phyloP scores from a whole-genome alignment of 2,113 vertebrate genomes.

The Diphyllodes magnificus region DNA sequence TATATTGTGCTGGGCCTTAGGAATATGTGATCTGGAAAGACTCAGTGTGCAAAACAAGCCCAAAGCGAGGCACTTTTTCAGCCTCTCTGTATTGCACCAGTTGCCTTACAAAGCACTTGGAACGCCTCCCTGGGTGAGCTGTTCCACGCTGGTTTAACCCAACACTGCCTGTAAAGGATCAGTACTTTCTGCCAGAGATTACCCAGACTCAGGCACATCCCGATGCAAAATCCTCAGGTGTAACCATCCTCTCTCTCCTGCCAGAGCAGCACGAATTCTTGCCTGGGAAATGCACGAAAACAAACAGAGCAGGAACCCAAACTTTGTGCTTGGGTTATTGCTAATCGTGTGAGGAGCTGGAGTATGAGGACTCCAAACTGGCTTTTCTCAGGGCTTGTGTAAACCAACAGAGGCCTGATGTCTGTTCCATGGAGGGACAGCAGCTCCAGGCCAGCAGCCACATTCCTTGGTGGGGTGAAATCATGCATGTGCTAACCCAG shows the following conservation, averaged over 20 bases:
- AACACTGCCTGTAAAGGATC: not conserved
- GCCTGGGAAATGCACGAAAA: not conserved
- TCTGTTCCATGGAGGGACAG: not conserved
- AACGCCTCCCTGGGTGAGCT: not conserved
- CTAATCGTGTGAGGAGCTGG: not conserved
- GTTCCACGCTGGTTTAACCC: not conserved
- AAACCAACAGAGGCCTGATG: not conserved
- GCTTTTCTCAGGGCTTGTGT: not conserved
- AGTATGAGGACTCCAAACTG: not conserved
- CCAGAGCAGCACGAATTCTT: accelerated
- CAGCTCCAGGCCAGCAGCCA: not conserved
- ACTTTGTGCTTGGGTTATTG: not conserved
- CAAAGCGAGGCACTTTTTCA: not conserved
- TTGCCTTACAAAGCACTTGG: not conserved
- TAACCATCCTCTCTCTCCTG: not conserved
- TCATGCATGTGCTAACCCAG: accelerated
- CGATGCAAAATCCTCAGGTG: not conserved
- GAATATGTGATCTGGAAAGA: not conserved
- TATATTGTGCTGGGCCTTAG: not conserved
- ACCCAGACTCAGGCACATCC: not conserved
- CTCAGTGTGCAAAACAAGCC: not conserved
- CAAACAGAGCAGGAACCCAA: not conserved
- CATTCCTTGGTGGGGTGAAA: not conserved
- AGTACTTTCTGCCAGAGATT: not conserved
- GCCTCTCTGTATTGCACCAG: not conserved